phyloP scores from a whole-genome alignment of 1,140 invertebrate species.

The Drosophila prosaltans region DNA sequence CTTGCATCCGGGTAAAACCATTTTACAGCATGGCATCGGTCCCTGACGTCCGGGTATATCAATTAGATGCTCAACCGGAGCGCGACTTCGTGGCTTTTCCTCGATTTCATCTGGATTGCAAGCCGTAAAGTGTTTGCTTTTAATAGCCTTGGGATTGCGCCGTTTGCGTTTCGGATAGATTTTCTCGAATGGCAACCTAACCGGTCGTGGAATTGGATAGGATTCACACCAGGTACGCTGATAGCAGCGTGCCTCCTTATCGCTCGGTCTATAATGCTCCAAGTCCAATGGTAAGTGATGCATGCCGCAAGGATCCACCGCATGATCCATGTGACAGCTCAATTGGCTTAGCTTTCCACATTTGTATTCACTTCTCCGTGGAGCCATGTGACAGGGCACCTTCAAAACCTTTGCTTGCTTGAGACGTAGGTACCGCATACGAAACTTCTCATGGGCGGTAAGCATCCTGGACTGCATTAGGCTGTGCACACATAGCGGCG shows the following conservation, averaged over 20 bases:
- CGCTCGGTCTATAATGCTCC: constrained; percentile 31
- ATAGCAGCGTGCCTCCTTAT: constrained; percentile 26
- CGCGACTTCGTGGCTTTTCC: not conserved
- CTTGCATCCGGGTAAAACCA: constrained; percentile 8
- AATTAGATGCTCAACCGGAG: constrained; percentile 14
- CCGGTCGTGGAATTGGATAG: not conserved
- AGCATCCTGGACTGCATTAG: not conserved
- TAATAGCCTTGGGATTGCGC: not conserved
- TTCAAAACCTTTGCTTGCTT: not conserved
- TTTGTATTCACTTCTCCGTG: constrained; percentile 5
- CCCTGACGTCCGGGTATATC: not conserved
- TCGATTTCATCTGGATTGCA: not conserved
- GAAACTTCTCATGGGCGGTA: not conserved
- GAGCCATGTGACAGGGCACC: constrained; percentile 5
- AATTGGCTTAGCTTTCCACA: not conserved
- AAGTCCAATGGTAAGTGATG: constrained; percentile 20
- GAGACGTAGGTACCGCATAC: not conserved
- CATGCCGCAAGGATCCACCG: constrained; percentile 18
- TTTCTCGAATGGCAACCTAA: not conserved
- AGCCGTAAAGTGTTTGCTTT: not conserved
- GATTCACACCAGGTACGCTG: constrained; percentile 46
- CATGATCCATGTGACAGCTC: not conserved
- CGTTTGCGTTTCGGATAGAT: constrained; percentile 12
- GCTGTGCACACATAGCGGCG: not conserved
- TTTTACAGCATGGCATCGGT: constrained; percentile 37